phyloP scores from a whole-genome alignment of 2,888 invertebrate genomes.

The Lasioglossum villosulum region DNA sequence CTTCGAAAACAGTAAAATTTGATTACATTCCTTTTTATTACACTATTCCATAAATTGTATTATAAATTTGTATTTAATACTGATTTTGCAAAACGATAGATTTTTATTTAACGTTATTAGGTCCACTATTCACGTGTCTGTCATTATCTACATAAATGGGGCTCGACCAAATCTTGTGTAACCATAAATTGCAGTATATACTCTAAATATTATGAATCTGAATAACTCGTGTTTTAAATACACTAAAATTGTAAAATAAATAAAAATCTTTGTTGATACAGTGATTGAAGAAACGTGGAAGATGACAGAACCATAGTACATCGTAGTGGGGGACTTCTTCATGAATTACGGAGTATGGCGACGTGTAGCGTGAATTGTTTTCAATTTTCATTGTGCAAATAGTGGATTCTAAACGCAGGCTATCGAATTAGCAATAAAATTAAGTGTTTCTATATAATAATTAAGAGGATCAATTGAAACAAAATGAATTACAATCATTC shows the following conservation, averaged over 20 bases:
- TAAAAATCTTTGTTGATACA: background rate
- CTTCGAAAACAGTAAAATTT: background rate
- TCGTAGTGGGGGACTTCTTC: conserved; percentile 54
- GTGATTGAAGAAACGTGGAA: conserved; percentile 1
- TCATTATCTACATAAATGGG: background rate
- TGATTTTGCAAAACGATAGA: background rate
- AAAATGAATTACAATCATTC: conserved; percentile 82
- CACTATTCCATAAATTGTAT: background rate
- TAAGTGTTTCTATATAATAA: conserved; percentile 6
- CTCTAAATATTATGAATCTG: background rate
- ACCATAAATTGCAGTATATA: background rate
- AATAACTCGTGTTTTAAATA: background rate
- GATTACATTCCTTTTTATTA: background rate
- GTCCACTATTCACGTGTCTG: no score
- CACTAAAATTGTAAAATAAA: background rate
- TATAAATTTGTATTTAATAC: background rate
- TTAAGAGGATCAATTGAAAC: conserved; percentile 35
- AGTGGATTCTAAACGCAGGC: conserved; percentile 38
- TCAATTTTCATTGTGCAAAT: conserved; percentile 56
- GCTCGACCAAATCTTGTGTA: background rate
- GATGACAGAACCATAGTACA: conserved; percentile 33
- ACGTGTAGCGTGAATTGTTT: conserved; percentile 71
- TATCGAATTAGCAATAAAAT: conserved; percentile 1
- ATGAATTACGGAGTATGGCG: conserved; percentile 73
- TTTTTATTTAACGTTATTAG: background rate